Percentiles rank a stretch among this genome's conserved stretches.
Evolutionary conservation across 2,113 vertebrate genomes (phyloP).

Genomic region (Accipiter virgatus): DNA sequence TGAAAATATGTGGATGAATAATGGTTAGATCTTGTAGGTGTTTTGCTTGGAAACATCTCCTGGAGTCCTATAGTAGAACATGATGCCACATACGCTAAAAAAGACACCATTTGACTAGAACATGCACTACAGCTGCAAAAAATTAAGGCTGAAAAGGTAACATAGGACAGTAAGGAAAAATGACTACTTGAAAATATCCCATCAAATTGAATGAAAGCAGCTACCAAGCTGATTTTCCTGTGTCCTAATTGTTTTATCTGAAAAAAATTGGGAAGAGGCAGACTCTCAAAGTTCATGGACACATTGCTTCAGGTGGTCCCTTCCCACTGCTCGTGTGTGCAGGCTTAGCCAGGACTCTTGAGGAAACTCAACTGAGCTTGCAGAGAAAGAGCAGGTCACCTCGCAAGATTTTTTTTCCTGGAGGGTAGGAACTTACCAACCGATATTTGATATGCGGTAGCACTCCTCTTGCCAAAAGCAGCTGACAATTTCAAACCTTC

Average conservation of each 20-base stretch:
- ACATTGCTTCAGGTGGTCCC: not conserved
- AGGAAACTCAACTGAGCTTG: not conserved
- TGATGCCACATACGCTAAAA: not conserved
- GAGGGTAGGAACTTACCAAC: not conserved
- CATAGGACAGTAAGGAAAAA: not conserved
- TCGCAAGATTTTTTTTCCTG: not conserved
- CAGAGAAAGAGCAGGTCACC: not conserved
- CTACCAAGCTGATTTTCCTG: not conserved
- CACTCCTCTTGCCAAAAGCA: not conserved
- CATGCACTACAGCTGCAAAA: not conserved
- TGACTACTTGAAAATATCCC: not conserved
- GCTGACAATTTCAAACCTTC: not conserved
- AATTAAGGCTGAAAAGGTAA: not conserved
- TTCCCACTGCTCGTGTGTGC: not conserved
- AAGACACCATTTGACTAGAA: not conserved
- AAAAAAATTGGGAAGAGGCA: not conserved
- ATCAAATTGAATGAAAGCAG: not conserved
- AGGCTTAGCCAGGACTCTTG: not conserved
- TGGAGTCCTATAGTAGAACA: not conserved
- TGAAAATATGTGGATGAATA: not conserved
- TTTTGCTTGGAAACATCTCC: not conserved
- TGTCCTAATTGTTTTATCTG: not conserved
- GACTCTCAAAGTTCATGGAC: not conserved
- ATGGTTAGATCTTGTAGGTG: not conserved
- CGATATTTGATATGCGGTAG: rapidly evolving